Conservation (phyloP, 2,888 invertebrate species). For the Tetragonisca angustula region DNA sequence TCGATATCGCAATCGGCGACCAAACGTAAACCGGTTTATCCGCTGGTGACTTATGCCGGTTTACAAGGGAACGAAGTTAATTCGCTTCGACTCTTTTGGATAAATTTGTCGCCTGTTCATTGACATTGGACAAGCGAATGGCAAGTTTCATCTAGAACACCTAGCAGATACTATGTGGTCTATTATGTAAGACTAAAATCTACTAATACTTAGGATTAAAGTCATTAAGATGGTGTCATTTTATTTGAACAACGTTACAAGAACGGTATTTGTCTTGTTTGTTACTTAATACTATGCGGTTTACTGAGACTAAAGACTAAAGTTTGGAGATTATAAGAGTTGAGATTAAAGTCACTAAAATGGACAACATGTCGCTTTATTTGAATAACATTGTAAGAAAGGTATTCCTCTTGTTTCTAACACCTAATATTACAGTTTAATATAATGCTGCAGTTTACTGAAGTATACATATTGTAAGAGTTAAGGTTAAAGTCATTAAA, state of each 20-base stretch:
- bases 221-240: too few species aligned
- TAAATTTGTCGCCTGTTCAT: background rate
- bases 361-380: background rate
- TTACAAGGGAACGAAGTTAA: background rate
- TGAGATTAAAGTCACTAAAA: background rate
- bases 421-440: too few species aligned
- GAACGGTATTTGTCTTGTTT: too few species aligned
- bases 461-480: too few species aligned
- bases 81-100: background rate
- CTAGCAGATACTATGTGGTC: background rate
- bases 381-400: background rate
- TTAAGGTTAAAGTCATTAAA: background rate
- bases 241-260: too few species aligned
- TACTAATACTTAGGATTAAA: too few species aligned
- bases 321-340: too few species aligned
- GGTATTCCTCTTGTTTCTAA: background rate
- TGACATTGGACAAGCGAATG: too few species aligned
- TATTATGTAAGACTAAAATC: too few species aligned
- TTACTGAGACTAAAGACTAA: too few species aligned
- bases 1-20: background rate
- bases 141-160: background rate
- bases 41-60: background rate
- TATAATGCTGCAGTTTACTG: too few species aligned
- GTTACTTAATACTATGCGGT: too few species aligned
- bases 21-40: constrained; percentile 5